Evolutionary conservation across 1,140 invertebrate genomes (phyloP).

Genomic region (Anoplolepis gracilipes): DNA sequence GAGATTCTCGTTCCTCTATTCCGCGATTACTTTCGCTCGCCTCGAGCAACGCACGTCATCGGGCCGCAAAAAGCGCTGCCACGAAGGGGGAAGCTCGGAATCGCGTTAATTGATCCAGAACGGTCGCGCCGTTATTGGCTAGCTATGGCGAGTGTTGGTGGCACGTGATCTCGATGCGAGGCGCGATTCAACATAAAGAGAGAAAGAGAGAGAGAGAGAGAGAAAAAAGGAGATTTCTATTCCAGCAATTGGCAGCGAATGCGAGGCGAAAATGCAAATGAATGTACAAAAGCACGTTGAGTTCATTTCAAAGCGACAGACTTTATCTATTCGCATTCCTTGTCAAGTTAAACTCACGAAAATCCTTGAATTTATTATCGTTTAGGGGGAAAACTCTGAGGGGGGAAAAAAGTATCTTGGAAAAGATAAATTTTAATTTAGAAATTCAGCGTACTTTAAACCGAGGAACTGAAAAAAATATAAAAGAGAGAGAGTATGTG

Average conservation of each 20-base stretch:
- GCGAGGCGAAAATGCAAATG: constrained; percentile 30
- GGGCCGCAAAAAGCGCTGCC: constrained; percentile 52
- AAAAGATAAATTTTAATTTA: too few species aligned
- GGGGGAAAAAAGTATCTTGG: background rate
- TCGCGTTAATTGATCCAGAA: constrained; percentile 71
- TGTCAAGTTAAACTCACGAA: too few species aligned
- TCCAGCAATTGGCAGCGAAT: constrained; percentile 12
- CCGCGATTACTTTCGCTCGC: constrained; percentile 53
- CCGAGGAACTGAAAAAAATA: too few species aligned
- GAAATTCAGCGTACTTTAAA: too few species aligned
- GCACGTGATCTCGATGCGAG: constrained; percentile 62
- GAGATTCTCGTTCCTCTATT: constrained; percentile 6
- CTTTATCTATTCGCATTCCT: background rate
- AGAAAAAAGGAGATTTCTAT: constrained; percentile 44
- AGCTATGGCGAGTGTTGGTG: constrained; percentile 47
- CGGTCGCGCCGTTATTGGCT: constrained; percentile 60
- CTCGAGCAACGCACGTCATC: constrained; percentile 25
- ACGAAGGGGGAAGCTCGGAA: constrained; percentile 65
- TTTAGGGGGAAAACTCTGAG: background rate
- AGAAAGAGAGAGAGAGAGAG: background rate
- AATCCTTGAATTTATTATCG: background rate
- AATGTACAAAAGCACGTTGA: background rate
- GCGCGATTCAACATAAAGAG: background rate
- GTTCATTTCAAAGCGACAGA: background rate
- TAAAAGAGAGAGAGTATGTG: too few species aligned